Evolutionary conservation across 2,797 vertebrate genomes (phyloP), one percentile per base, ranked within the genome.

Genomic region (Pelobates cultripes): DNA sequence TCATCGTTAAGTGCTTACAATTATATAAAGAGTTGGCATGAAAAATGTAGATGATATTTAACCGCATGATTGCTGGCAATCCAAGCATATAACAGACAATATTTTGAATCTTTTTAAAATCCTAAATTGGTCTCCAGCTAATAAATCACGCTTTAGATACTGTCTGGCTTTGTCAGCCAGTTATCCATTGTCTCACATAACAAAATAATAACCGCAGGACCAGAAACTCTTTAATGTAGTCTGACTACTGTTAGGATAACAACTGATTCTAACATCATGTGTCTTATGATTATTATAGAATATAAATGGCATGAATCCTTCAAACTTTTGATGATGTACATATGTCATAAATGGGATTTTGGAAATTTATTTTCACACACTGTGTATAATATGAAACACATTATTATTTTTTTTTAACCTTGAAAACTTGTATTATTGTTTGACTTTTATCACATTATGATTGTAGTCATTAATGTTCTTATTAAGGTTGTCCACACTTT

Each of bases 41-140:
- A 60, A 44, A 7, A 43, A 57, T 70, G 15, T 60, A 43, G 41
- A n/a, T 17, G 44, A 70, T 63, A 63, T 17, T 61, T 78, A 57
- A 71, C 43, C 45, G 68, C 17, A 42, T 12, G 5, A 15, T 71
- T 43, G 43, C 68, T 70, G 55, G 47, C 68, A 78, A 44, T 60
- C 55, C 51, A 43, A 43, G 51, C 67, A 78, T n/a, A 70, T 70
- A 41, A 78, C 6, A 69, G 66, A 77, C 51, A 60, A 43, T 41
- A 69, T 44, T 28, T 70, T 40, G n/a, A 61, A 42, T 61, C 67
- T 60, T 78, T 78, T 78, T 51, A 78, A 70, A 70, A 61, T 63
- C 17, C 9, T 8, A 71, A 70, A 71, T 71, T 78, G 71, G 67
- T 68, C 68, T 71, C 64, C n/a, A 78, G 68, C 77, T 71, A 43